These are phyloP conservation scores for Uria lomvia DNA, from an alignment of 2,113 vertebrate species.

Conservation along the genomic window DNA sequence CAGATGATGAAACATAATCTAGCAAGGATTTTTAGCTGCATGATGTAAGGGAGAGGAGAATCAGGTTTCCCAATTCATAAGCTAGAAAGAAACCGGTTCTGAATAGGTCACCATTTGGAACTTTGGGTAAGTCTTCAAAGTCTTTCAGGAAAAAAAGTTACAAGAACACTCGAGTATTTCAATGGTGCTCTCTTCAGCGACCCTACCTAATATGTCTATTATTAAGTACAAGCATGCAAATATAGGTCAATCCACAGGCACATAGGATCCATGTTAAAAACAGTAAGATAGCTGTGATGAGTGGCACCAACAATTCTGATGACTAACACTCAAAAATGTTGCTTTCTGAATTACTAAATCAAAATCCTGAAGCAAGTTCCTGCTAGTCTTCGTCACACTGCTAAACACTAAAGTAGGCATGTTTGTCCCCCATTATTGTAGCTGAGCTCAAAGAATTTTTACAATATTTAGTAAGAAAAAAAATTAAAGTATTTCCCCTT, in stretches of 20 bases:
- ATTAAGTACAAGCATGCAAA: slow-evolving; percentile 84
- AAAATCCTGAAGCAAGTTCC: slow-evolving; percentile 79
- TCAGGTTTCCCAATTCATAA: slow-evolving; percentile 35
- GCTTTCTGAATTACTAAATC: slow-evolving; percentile 73
- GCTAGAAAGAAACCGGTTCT: slow-evolving; percentile 62
- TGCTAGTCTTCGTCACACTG: slow-evolving; percentile 76
- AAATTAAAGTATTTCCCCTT: slow-evolving; percentile 89
- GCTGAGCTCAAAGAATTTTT: slow-evolving; percentile 85
- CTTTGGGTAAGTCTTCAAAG: slow-evolving; percentile 62
- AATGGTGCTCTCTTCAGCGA: slow-evolving; percentile 75
- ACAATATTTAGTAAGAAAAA: slow-evolving; percentile 88
- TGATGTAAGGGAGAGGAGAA: slow-evolving; percentile 6
- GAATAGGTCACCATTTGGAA: slow-evolving; percentile 71
- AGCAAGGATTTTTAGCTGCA: slow-evolving; percentile 20
- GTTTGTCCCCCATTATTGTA: slow-evolving; percentile 76
- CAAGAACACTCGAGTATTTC: slow-evolving; percentile 65
- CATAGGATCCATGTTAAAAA: slow-evolving; percentile 78
- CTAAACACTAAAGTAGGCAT: slow-evolving; percentile 79
- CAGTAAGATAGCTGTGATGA: slow-evolving; percentile 78
- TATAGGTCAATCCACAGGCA: slow-evolving; percentile 81
- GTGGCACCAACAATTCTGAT: slow-evolving; percentile 74
- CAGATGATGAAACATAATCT: slow-evolving; percentile 36
- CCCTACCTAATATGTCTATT: slow-evolving; percentile 76
- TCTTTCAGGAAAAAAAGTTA: slow-evolving; percentile 51
- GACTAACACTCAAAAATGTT: slow-evolving; percentile 73